phyloP scores from a whole-genome alignment of 2,113 vertebrate genomes.

The Myocastor coypus region DNA sequence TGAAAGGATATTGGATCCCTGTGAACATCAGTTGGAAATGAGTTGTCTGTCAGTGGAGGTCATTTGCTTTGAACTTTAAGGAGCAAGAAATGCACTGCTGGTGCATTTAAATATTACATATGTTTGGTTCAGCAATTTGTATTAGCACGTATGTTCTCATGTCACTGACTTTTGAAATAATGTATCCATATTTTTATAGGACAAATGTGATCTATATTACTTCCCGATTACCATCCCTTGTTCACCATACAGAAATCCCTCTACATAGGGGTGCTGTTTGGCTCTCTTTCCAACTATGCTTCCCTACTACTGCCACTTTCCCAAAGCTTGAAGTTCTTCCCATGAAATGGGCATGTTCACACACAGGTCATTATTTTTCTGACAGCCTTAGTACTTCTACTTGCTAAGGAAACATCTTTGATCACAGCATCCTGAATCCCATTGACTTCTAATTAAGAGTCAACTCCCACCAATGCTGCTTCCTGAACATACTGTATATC shows the following conservation, averaged over 20 bases:
- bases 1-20: not conserved
- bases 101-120: constrained; percentile 1
- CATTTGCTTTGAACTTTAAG: not conserved
- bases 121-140: not conserved
- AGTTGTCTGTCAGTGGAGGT: not conserved
- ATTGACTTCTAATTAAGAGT: not conserved
- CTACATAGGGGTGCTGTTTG: not conserved
- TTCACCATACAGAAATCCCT: constrained; percentile 20
- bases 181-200: not conserved
- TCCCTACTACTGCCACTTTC: not conserved
- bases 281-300: not conserved
- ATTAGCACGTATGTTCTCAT: constrained; percentile 6
- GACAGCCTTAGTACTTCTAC: not conserved
- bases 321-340: constrained; percentile 1
- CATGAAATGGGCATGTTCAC: constrained; percentile 32
- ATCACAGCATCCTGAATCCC: not conserved
- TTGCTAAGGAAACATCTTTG: not conserved
- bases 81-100: not conserved
- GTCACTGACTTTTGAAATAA: not conserved
- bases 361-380: not conserved
- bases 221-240: constrained; percentile 9
- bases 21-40: not conserved
- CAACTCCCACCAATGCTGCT: not conserved
- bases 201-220: not conserved
- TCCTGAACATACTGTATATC: not conserved